phyloP scores from a whole-genome alignment of 2,113 vertebrate genomes.

The Mus pahari region DNA sequence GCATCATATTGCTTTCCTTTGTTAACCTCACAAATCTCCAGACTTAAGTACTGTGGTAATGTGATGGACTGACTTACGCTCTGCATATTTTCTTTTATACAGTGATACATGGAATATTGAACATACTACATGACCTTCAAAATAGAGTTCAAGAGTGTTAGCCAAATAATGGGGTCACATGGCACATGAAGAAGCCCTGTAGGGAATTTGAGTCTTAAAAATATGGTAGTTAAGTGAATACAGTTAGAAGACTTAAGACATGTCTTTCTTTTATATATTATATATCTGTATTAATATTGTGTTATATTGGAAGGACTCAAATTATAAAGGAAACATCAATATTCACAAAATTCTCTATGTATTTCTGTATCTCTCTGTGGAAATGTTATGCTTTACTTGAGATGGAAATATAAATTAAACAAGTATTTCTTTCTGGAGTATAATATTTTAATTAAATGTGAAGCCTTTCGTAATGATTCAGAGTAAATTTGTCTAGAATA shows the following conservation, averaged over 20 bases:
- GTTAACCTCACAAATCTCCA: not conserved
- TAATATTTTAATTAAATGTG: too few relatives aligned
- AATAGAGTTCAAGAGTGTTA: fast-evolving
- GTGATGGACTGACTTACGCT: not conserved
- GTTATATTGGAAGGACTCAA: not conserved
- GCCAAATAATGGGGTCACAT: not conserved
- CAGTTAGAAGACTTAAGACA: not conserved
- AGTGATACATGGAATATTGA: not conserved
- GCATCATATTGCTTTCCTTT: not conserved
- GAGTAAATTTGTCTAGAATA: too few relatives aligned
- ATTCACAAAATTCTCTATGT: not conserved
- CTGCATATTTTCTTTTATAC: not conserved
- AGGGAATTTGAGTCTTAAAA: too few relatives aligned
- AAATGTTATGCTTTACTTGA: not conserved
- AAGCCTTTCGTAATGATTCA: too few relatives aligned
- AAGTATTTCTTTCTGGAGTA: too few relatives aligned
- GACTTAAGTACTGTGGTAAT: not conserved
- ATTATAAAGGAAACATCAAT: not conserved
- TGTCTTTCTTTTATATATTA: too few relatives aligned
- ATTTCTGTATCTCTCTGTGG: not conserved
- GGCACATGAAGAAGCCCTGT: too few relatives aligned
- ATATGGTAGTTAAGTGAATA: not conserved
- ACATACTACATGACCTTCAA: not conserved
- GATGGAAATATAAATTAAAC: not conserved
- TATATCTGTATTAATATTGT: not conserved